Base-by-base conservation (phyloP, 1,140 invertebrate species). In the Scaptomyza pallida region DNA sequence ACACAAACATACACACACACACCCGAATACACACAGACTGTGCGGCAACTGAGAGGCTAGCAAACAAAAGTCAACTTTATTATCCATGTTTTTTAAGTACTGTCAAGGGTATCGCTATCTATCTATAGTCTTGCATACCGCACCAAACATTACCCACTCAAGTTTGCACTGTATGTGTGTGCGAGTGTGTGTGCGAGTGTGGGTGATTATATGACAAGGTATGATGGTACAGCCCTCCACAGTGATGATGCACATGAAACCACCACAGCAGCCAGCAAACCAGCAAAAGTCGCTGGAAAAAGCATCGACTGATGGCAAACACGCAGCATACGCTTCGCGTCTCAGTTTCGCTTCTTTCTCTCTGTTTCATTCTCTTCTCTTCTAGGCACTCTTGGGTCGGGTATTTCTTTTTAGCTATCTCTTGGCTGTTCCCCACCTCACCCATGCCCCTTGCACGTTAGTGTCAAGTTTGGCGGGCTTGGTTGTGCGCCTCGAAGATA, bases 51-150 rank as follows among this genome's bases (percentile, higher is more conserved):
- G 61, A 52, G 61, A 51, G 68, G 44, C 61, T 50, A 45, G 45
- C 81, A 86, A 86, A 81, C 81, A 86, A 88, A 77, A 86, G 74
- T 75, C 62, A 86, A 77, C 64, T 71, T 86, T 78, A 77, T 68
- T 64, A 65, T 80, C 13, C 70, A 73, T 65, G 65, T 47, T 80
- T 80, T 86, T 86, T 88, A 86, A 86, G 81, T 81, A 86, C 81
- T 86, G 82, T 88, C 81, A 86, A 81, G 81, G 82, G 81, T 86
- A 86, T 88, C 82, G 81, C 81, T 86, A 88, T 86, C 81, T 86
- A 74, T 80, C 73, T 69, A 62, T 78, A 65, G 30, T 50, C 65
- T 67, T 55, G 54, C 41, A 62, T 41, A 13, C 48, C 52, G 12
- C 35, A 30, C 35, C 12, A 37, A 37, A 12, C 6, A 8, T 41